Evolutionary conservation across 2,113 vertebrate genomes (phyloP).

Genomic region (Eurypyga helias): DNA sequence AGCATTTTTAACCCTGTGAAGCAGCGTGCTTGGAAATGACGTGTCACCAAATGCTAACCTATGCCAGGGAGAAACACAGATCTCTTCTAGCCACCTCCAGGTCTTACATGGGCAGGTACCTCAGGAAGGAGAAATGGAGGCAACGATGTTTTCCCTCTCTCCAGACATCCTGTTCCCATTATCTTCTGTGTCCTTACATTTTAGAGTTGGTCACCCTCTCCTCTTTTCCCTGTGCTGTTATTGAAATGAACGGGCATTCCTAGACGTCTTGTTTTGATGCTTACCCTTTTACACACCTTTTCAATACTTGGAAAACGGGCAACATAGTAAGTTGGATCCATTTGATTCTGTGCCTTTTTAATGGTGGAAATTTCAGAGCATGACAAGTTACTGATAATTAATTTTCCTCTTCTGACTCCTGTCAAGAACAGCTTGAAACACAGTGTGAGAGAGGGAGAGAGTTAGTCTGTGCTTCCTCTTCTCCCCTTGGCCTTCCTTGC

Average conservation of each 20-base stretch:
- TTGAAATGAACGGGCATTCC: not conserved
- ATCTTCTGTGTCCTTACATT: not conserved
- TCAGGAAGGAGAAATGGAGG: not conserved
- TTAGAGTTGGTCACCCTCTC: not conserved
- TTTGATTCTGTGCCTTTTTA: not conserved
- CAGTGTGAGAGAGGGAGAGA: not conserved
- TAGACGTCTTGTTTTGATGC: not conserved
- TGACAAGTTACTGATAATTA: not conserved
- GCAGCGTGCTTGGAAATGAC: not conserved
- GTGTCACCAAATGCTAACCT: not conserved
- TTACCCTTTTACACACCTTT: not conserved
- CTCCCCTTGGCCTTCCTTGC: not conserved
- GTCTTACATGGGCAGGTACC: not conserved
- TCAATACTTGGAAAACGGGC: not conserved
- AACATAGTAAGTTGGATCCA: not conserved
- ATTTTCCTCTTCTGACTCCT: not conserved
- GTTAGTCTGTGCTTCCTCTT: not conserved
- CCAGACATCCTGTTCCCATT: not conserved
- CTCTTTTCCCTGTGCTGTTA: not conserved
- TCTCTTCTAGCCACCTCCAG: not conserved
- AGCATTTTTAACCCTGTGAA: constrained; percentile 44
- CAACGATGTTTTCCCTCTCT: not conserved
- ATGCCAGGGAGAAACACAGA: not conserved
- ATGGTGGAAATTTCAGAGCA: not conserved
- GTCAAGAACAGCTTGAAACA: not conserved